Evolutionary conservation across 2,888 invertebrate genomes (phyloP), one percentile per base, ranked within the genome.

Genomic region (Oscheius sp.): DNA sequence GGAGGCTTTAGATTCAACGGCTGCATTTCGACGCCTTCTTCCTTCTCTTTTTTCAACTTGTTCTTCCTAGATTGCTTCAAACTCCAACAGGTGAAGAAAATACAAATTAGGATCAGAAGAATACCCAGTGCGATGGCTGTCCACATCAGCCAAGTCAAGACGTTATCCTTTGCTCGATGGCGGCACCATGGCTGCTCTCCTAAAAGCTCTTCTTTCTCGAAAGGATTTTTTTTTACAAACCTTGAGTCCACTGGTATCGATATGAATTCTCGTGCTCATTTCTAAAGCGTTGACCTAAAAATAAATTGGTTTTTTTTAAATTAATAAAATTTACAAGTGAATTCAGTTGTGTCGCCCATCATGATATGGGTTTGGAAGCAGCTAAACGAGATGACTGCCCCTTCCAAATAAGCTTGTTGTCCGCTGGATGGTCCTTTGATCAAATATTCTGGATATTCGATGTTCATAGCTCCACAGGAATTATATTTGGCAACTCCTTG

Each of bases 371-470:
- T 81, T 45, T 82, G 84, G 76, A 81, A 84, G 69, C 82, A 82
- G 55, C 79, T 82, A 65, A 82, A 83, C 15, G 80, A 72, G 17
- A 81, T 77, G 15, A 75, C 78, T 66, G 84, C 78, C 29, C 84
- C 84, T 68, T 84, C 76, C 42, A 82, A 57, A 46, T 82, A 82
- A 37, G 82, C 76, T 12, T 79, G 75, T 8, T 74, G 71, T 25
- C 82, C 75, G 0, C 69, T 70, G 20, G 81, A 76, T 3, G 82
- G 82, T 31, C 74, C 74, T 69, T 74, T 74, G 45, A 74, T 72
- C 57, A 84, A 61, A 65, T 82, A 85, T 55, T 84, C 83, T 6
- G 84, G 84, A 53, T 79, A 84, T 57, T 84, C 84, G 63, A 84
- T 78, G 58, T 81, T 85, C 65, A 84, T 84, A 3, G 84, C 81